Base-by-base conservation (phyloP, 2,113 vertebrate species). In the Apteryx owenii region DNA sequence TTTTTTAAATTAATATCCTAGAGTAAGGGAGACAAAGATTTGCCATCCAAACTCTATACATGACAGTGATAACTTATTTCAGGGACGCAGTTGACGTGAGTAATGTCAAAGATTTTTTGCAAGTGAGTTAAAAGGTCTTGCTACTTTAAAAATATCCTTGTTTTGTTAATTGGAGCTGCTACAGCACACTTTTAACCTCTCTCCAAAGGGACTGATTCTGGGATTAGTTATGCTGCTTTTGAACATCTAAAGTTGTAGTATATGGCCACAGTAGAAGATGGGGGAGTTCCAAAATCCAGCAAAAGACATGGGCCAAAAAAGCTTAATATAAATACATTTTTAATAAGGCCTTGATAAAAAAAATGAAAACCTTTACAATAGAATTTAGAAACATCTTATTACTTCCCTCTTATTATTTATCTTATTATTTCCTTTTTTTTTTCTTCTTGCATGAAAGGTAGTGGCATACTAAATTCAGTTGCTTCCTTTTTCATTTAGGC, bases 1-100 rank as follows among this genome's bases (percentile, higher is more conserved):
- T 94, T 80, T 86, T 86, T 85, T 85, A 61, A 94, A 93, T 1
- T 87, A 53, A 65, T 95, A 93, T 69, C 44, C 53, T 40, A 82
- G 56, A 85, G 19, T 81, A 21, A 75, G 81, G 65, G 18, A 10
- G 77, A 70, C 62, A 58, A 20, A 73, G 68, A 71, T 56, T 84
- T 81, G 29, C 38, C 44, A 48, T 53, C 61, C 81, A 38, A 97
- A 76, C 78, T 62, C 50, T 81, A 12, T 71, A 66, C 90, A 26
- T 36, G 8, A 83, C 51, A 48, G 62, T 2, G 70, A 70, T 54
- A 90, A 89, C 56, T 86, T 94, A 68, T 58, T 92, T 94, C 56
- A 89, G 56, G 69, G 62, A 84, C 61, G 69, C 5, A 56, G 69
- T 5, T 86, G 69, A 88, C 46, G 38, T 18, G 4, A 23, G 20